Evolutionary conservation across 2,888 invertebrate genomes (phyloP).

Genomic region (Agriopis aurantiaria): DNA sequence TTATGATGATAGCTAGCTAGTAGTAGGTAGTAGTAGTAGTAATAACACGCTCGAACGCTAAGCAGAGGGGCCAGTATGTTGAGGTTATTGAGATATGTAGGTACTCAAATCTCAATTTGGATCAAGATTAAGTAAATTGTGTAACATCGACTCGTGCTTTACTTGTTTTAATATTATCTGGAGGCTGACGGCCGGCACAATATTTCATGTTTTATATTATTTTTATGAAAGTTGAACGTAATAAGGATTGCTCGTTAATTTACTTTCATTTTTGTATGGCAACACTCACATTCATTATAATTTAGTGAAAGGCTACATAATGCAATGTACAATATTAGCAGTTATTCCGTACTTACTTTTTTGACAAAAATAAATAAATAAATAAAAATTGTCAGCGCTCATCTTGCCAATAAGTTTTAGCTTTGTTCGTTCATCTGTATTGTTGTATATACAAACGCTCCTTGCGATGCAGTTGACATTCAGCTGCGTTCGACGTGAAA

Average conservation of each 20-base stretch:
- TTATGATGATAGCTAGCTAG: no score
- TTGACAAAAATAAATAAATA: no score
- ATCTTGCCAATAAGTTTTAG: background rate
- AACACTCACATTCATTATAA: background rate
- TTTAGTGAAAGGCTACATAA: constrained; percentile 5
- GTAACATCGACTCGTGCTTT: background rate
- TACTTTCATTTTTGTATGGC: constrained; percentile 20
- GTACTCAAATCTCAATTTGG: no score
- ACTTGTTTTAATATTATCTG: background rate
- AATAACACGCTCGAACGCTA: no score
- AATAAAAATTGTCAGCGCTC: no score
- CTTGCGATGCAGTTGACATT: constrained; percentile 34
- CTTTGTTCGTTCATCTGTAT: background rate
- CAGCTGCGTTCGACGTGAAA: constrained; percentile 16
- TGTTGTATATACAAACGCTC: constrained; percentile 1
- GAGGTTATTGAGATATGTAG: no score
- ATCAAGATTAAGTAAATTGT: background rate
- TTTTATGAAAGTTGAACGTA: constrained; percentile 19
- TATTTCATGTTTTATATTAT: background rate
- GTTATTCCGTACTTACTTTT: background rate
- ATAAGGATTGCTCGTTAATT: constrained; percentile 12
- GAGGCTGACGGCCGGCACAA: background rate
- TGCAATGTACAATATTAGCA: background rate
- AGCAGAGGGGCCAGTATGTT: no score
- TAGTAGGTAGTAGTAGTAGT: no score